Percentiles rank a stretch among this genome's conserved stretches.
These are phyloP conservation scores for Phymanthus crucifer DNA, from an alignment of 92 coral and sea anemone genomes.

Conservation along the genomic window DNA sequence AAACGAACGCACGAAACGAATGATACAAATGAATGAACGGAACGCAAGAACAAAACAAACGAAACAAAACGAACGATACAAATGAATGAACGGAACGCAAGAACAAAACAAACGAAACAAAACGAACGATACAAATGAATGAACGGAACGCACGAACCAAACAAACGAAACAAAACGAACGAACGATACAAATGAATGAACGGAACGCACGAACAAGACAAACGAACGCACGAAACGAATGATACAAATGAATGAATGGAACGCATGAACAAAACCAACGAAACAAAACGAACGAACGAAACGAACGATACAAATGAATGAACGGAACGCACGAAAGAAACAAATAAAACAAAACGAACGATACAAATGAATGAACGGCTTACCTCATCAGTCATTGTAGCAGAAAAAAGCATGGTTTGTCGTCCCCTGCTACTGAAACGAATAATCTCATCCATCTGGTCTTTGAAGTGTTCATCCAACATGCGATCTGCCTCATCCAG, in stretches of 20 bases:
- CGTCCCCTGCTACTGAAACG: slow-evolving; percentile 86
- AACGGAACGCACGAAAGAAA: too few relatives aligned
- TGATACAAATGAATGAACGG: too few relatives aligned
- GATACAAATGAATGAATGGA: too few relatives aligned
- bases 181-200: too few relatives aligned
- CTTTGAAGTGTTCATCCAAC: slow-evolving; percentile 95
- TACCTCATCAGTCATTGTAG: slow-evolving; percentile 99
- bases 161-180: background rate
- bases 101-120: background rate
- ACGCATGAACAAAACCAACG: background rate
- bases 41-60: too few relatives aligned
- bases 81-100: background rate
- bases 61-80: background rate
- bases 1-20: background rate
- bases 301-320: too few relatives aligned
- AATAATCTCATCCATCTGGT: slow-evolving; percentile 94
- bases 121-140: background rate
- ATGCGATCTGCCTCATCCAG: slow-evolving; percentile 98
- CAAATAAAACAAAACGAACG: background rate
- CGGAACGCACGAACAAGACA: too few relatives aligned
- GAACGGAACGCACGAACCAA: background rate
- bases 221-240: too few relatives aligned
- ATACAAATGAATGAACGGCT: background rate
- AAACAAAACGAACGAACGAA: background rate
- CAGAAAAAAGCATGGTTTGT: slow-evolving; percentile 97